A percentile compares a stretch with the other conserved stretches of the same genome.
phyloP scores from a whole-genome alignment of 2,888 invertebrate genomes.

The Ormyrus thymus region DNA sequence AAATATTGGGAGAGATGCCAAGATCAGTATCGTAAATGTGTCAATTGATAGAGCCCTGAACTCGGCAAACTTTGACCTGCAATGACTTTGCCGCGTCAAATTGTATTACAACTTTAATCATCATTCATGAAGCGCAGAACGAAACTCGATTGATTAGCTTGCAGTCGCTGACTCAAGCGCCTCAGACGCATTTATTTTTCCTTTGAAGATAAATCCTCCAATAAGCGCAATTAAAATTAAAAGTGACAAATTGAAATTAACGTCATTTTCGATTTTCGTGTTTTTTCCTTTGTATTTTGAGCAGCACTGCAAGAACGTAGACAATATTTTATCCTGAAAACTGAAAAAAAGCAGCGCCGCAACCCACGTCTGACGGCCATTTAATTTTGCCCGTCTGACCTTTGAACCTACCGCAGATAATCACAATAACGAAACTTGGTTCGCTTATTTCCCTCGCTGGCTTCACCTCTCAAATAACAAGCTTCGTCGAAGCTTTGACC shows the following conservation, averaged over 20 bases:
- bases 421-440: slow-evolving; percentile 1
- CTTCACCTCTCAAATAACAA: not conserved
- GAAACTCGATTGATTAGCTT: not conserved
- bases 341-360: slow-evolving; percentile 12
- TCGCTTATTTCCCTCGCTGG: slow-evolving; percentile 3
- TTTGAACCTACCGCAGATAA: slow-evolving; percentile 7
- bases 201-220: too few relatives aligned
- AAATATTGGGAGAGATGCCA: slow-evolving; percentile 46
- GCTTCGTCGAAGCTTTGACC: slow-evolving; percentile 28
- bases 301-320: too few relatives aligned
- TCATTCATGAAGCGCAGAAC: not conserved
- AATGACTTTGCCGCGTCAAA: not conserved
- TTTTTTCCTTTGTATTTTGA: too few relatives aligned
- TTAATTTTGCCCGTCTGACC: slow-evolving; percentile 29
- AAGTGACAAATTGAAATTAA: too few relatives aligned
- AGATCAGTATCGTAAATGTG: slow-evolving; percentile 48
- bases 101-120: slow-evolving; percentile 16
- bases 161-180: too few relatives aligned
- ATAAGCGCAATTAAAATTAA: too few relatives aligned
- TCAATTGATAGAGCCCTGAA: slow-evolving; percentile 53
- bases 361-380: slow-evolving; percentile 22
- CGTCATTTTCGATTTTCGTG: too few relatives aligned
- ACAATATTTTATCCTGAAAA: slow-evolving; percentile 3
- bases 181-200: too few relatives aligned
- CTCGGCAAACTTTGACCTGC: slow-evolving; percentile 45